Percentiles rank a stretch among this genome's conserved stretches.
These are phyloP conservation scores for Euzophera pinguis DNA, from an alignment of 2,888 invertebrate species.

Conservation along the genomic window DNA sequence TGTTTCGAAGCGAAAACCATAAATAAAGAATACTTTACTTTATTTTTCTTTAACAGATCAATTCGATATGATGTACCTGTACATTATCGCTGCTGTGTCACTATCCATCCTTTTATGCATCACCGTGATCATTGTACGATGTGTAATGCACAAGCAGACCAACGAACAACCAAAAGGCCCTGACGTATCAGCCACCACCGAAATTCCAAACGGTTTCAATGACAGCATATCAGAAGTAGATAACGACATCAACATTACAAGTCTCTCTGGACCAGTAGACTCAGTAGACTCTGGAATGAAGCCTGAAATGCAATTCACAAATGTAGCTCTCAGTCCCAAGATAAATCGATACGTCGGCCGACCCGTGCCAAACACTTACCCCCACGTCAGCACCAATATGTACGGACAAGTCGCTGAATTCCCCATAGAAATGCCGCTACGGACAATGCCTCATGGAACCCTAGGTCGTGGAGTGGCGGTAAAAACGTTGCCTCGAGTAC, in stretches of 20 bases:
- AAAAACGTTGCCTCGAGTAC: constrained; percentile 67
- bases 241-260: constrained; percentile 87
- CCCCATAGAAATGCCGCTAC: constrained; percentile 75
- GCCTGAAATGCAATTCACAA: constrained; percentile 69
- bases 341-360: constrained; percentile 73
- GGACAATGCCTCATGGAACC: constrained; percentile 72
- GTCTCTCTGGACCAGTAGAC: constrained; percentile 82
- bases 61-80: constrained; percentile 89
- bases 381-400: constrained; percentile 74
- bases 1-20: too few relatives aligned
- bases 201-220: constrained; percentile 89
- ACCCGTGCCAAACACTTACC: constrained; percentile 72
- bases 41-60: constrained; percentile 80
- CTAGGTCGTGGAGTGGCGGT: constrained; percentile 69
- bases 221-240: constrained; percentile 93
- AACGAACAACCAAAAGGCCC: constrained; percentile 84
- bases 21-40: too few relatives aligned
- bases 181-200: constrained; percentile 85
- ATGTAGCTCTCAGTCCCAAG: constrained; percentile 68
- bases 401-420: constrained; percentile 75
- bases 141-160: constrained; percentile 83
- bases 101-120: constrained; percentile 86
- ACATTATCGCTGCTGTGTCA: constrained; percentile 88
- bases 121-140: constrained; percentile 84
- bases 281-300: constrained; percentile 65